Percentiles rank a stretch among this genome's conserved stretches.
These are phyloP conservation scores for Bombus terrestris DNA, from an alignment of 1,140 invertebrate species.

Conservation along the genomic window DNA sequence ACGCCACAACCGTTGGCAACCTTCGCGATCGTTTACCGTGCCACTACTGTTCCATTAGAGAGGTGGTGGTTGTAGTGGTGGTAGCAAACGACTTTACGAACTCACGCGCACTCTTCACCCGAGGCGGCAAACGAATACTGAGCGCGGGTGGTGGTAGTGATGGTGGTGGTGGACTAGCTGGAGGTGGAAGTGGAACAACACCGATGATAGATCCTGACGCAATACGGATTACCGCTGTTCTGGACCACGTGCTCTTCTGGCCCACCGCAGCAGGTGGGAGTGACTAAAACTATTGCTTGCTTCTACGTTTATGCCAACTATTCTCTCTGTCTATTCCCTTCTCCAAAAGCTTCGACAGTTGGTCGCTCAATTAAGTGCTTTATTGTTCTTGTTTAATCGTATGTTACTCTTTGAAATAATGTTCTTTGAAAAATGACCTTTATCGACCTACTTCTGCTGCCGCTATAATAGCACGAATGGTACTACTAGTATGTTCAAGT, in stretches of 20 bases:
- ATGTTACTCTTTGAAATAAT: too few relatives aligned
- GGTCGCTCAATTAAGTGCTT: too few relatives aligned
- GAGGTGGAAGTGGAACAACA: conserved; percentile 58
- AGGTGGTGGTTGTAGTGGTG: conserved; percentile 35
- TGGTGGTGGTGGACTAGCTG: conserved; percentile 35
- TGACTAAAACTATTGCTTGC: conserved; percentile 74
- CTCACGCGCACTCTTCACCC: conserved; percentile 48
- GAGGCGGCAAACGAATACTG: conserved; percentile 27
- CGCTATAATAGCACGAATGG: too few relatives aligned
- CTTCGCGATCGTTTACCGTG: conserved; percentile 56
- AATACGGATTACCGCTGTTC: conserved; percentile 58
- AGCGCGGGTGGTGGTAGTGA: conserved; percentile 43
- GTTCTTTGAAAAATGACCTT: too few relatives aligned
- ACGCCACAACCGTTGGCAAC: conserved; percentile 42
- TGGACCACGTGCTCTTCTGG: conserved; percentile 78
- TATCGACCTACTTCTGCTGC: too few relatives aligned
- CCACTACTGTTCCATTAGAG: conserved; percentile 39
- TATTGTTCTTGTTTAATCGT: too few relatives aligned
- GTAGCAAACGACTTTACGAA: conserved; percentile 8
- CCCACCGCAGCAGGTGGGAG: conserved; percentile 80
- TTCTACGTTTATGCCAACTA: background rate
- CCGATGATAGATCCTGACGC: conserved; percentile 65
- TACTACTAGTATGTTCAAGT: too few relatives aligned
- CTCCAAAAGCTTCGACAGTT: too few relatives aligned
- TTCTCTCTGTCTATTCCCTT: background rate